These are phyloP conservation scores for Onychorhynchus coronatus DNA, from an alignment of 2,113 vertebrate species.

Conservation along the genomic window DNA sequence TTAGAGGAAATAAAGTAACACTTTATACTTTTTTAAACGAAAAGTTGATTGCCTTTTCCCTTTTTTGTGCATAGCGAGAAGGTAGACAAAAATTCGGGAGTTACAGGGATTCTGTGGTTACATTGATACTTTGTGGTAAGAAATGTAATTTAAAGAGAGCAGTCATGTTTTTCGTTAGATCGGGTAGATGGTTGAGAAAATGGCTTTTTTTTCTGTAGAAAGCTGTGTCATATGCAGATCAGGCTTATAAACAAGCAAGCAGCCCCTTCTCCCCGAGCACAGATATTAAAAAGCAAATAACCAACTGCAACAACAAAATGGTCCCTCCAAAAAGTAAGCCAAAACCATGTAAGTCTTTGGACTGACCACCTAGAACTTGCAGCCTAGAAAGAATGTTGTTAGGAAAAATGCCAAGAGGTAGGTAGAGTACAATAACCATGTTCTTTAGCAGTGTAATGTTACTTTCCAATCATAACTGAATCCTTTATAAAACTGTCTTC, in stretches of 20 bases:
- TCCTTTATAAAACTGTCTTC: background rate
- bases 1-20: background rate
- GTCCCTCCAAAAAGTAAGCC: accelerated
- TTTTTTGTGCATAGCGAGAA: accelerated
- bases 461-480: background rate
- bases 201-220: accelerated
- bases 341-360: background rate
- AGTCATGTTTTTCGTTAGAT: accelerated
- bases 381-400: background rate
- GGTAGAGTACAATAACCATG: accelerated
- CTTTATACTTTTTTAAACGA: background rate
- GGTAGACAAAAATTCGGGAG: background rate
- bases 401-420: background rate
- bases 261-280: background rate
- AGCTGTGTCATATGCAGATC: background rate
- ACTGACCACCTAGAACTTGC: background rate
- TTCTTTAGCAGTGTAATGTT: accelerated
- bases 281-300: background rate
- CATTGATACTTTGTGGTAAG: background rate
- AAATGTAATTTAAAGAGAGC: background rate
- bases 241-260: background rate
- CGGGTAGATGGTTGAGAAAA: background rate
- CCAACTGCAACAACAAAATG: accelerated
- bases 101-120: accelerated
- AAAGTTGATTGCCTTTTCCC: accelerated